Base-by-base conservation (phyloP, 2,888 invertebrate species). In the Melieria omissa region DNA sequence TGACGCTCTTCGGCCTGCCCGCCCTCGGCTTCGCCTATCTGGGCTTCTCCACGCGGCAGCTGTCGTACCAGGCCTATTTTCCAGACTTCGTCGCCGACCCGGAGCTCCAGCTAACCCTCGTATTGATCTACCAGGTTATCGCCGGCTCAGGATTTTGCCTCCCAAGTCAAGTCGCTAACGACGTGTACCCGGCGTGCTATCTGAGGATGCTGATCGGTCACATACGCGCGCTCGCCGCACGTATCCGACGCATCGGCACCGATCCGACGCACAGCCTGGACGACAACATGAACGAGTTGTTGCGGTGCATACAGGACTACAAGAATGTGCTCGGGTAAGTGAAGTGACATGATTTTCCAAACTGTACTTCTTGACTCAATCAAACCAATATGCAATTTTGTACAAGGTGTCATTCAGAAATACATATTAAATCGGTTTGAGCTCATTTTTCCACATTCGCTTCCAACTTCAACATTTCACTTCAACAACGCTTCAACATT, bases 241-340 rank as follows among this genome's bases (percentile, higher is more conserved):
- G 80, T 41, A 77, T 81, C 4, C 10, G 72, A 0, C 63, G 77
- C 70, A 78, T 80, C 63, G 80, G 80, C n/a, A 72, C 72, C 10
- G 71, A 74, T 7, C 1, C 0, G 5, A 14, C 8, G 1, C 42
- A 52, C 42, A 0, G 5, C 0, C 9, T 16, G 16, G 74, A 76
- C 0, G 68, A 75, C 1, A 79, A 80, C 74, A 73, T 77, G 8
- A 49, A 64, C 41, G 81, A 80, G 61, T 63, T 81, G 60, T 63
- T 75, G 16, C 60, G 57, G 5, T 81, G 81, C 55, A 70, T 81
- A 16, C 71, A 65, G 16, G 80, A 79, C 70, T 78, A 80, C 52
- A 73, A 74, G 63, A 77, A 76, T 71, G 64, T 81, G 3, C 64
- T 78, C 44, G 0, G 68, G 80, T 81, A 70, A 77, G 79, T 76